Percentiles rank a stretch among this genome's conserved stretches.
These are phyloP conservation scores for Ursus arctos DNA, from an alignment of 2,113 vertebrate genomes.

Conservation along the genomic window DNA sequence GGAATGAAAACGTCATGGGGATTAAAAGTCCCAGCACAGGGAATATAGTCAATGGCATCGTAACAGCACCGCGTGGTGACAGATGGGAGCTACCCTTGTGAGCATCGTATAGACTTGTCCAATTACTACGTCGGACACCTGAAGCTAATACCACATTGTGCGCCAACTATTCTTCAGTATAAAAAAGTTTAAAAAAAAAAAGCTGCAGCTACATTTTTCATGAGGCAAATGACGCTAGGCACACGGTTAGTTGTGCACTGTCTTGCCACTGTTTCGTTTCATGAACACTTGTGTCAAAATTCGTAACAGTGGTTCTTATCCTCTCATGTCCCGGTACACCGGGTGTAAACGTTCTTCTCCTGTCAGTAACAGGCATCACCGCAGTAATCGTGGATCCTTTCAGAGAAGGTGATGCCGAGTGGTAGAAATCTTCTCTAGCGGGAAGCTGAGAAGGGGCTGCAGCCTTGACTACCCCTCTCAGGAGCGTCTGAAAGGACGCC, in stretches of 20 bases:
- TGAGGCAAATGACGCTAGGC: neutral
- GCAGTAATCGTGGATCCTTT: neutral
- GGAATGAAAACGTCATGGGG: neutral
- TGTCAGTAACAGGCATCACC: neutral
- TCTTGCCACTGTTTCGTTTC: neutral
- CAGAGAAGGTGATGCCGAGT: neutral
- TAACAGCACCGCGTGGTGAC: neutral
- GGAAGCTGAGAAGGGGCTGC: neutral
- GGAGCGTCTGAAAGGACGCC: neutral
- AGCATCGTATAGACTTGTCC: neutral
- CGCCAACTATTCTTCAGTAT: neutral
- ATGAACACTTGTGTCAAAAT: neutral
- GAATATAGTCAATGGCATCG: neutral
- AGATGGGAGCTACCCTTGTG: neutral
- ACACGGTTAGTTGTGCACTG: neutral
- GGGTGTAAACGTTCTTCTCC: neutral
- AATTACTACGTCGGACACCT: neutral
- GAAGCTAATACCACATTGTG: neutral
- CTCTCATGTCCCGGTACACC: neutral
- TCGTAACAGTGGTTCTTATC: neutral
- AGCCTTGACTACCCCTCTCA: neutral
- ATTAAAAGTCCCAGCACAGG: neutral
- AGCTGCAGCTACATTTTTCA: neutral
- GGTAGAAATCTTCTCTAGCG: neutral
- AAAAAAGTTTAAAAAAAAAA: neutral